These are phyloP conservation scores for Oryctes rhinoceros DNA, from an alignment of 1,140 invertebrate species.

Conservation along the genomic window DNA sequence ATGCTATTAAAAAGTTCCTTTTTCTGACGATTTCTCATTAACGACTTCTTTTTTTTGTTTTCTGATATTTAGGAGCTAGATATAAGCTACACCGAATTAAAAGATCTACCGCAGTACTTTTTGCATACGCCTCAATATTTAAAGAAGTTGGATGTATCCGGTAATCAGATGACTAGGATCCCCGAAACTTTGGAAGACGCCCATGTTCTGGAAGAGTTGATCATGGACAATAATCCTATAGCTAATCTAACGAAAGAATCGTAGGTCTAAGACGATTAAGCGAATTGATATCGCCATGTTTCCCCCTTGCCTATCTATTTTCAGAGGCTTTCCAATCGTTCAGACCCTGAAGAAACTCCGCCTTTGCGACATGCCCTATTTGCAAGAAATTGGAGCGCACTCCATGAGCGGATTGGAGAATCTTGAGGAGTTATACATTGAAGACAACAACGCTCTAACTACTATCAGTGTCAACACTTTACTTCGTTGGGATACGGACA, in stretches of 20 bases:
- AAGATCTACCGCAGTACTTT: constrained; percentile 68
- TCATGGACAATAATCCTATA: constrained; percentile 72
- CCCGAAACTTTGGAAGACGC: constrained; percentile 69
- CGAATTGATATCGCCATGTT: too few species aligned
- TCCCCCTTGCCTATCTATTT: constrained; percentile 46
- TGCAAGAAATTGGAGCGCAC: constrained; percentile 65
- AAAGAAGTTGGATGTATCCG: constrained; percentile 71
- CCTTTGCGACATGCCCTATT: constrained; percentile 69
- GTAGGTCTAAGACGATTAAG: not conserved
- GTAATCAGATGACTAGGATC: constrained; percentile 70
- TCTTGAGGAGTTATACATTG: constrained; percentile 65
- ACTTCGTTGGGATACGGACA: constrained; percentile 61
- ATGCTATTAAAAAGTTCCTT: constrained; percentile 17
- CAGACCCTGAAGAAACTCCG: constrained; percentile 68
- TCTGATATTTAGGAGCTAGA: constrained; percentile 66
- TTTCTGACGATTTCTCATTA: not conserved
- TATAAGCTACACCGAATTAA: constrained; percentile 72
- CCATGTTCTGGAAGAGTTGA: constrained; percentile 67
- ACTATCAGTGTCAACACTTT: constrained; percentile 66
- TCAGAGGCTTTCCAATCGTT: constrained; percentile 70
- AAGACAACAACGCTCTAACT: constrained; percentile 67
- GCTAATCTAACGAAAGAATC: constrained; percentile 63
- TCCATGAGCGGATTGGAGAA: constrained; percentile 64
- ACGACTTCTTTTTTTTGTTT: not conserved
- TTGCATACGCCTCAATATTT: constrained; percentile 73